Evolutionary conservation across 2,888 invertebrate species (phyloP).

Genomic region (Eilema depressum): DNA sequence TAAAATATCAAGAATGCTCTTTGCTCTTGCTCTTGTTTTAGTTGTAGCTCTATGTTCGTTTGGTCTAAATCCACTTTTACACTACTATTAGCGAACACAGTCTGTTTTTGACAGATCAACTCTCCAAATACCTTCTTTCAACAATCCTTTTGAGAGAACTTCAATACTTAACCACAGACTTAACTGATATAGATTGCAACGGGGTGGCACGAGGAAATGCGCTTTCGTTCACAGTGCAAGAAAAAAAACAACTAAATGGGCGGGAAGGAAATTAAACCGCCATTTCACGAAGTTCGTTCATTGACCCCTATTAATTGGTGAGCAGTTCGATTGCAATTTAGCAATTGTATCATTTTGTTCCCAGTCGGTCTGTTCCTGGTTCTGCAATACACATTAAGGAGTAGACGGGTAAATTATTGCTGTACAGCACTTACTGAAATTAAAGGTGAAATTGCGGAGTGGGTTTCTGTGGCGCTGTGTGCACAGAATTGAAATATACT

Average conservation of each 20-base stretch:
- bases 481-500: slow-evolving; percentile 29
- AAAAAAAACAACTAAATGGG: slow-evolving; percentile 9
- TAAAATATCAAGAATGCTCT: too few relatives aligned
- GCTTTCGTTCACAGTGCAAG: slow-evolving; percentile 6
- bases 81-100: too few relatives aligned
- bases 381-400: slow-evolving; percentile 3
- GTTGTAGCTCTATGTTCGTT: too few relatives aligned
- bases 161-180: too few relatives aligned
- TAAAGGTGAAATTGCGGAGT: slow-evolving; percentile 33
- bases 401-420: slow-evolving; percentile 27
- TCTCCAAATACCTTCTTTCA: neutral
- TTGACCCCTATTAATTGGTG: slow-evolving; percentile 45
- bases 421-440: slow-evolving; percentile 44
- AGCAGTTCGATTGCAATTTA: slow-evolving; percentile 46
- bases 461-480: slow-evolving; percentile 12
- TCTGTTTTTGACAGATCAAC: neutral
- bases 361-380: slow-evolving; percentile 12
- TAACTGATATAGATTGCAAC: neutral
- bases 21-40: too few relatives aligned
- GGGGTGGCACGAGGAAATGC: neutral
- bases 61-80: too few relatives aligned
- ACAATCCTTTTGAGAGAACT: neutral
- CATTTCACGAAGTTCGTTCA: slow-evolving; percentile 38
- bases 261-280: slow-evolving; percentile 28
- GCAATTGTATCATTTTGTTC: slow-evolving; percentile 40